Conservation (phyloP, 1,140 invertebrate species). For the Drosophila ironensis region DNA sequence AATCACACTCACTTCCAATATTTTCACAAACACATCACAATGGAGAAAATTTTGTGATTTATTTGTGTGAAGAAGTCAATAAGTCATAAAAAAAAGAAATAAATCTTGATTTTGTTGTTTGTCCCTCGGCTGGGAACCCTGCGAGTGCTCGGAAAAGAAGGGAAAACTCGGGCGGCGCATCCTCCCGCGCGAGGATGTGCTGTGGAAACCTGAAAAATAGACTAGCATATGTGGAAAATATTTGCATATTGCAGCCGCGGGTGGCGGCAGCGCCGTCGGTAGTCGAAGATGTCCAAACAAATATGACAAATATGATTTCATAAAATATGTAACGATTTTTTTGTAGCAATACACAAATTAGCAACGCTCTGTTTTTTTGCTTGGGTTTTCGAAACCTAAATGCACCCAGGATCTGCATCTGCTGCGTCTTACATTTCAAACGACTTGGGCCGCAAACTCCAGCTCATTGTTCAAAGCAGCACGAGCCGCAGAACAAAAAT, state of each 20-base stretch:
- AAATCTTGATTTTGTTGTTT: constrained; percentile 50
- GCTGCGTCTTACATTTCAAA: constrained; percentile 54
- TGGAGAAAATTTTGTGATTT: constrained; percentile 70
- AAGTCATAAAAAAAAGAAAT: constrained; percentile 74
- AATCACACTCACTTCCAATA: constrained; percentile 72
- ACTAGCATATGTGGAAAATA: constrained; percentile 58
- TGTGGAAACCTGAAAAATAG: not conserved
- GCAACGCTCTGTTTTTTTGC: constrained; percentile 47
- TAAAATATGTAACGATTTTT: constrained; percentile 14
- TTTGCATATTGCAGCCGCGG: constrained; percentile 60
- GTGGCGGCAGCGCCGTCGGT: constrained; percentile 27
- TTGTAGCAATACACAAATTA: constrained; percentile 47
- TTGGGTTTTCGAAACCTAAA: constrained; percentile 8
- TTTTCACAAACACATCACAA: constrained; percentile 76
- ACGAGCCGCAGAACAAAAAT: constrained; percentile 34
- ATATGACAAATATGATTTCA: constrained; percentile 68
- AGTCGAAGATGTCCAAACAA: constrained; percentile 62
- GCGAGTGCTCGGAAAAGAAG: constrained; percentile 11
- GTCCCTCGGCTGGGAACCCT: constrained; percentile 1
- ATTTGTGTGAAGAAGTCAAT: constrained; percentile 74
- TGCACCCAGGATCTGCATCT: not conserved
- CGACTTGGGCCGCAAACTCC: constrained; percentile 28
- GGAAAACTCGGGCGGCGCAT: constrained; percentile 12
- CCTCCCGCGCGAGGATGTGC: constrained; percentile 22
- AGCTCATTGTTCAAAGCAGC: constrained; percentile 57